Base-by-base conservation (phyloP, 2,113 vertebrate species). In the Bujurquina vittata region DNA sequence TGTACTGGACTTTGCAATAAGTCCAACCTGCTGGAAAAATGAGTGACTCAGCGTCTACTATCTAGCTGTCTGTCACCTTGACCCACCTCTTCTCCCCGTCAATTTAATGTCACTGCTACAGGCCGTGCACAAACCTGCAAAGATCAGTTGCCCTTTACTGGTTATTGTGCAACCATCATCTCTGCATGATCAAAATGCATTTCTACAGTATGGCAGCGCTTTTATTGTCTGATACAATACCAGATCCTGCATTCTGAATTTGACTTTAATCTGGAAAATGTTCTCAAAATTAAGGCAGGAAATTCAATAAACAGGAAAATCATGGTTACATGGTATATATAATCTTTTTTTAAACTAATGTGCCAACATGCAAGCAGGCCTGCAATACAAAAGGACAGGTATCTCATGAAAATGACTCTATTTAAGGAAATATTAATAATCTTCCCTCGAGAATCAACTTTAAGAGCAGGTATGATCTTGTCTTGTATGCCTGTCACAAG, bases 51-150 rank as follows among this genome's bases (percentile, higher is more conserved):
- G 40, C 77, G 69, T 7, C 8, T 62, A 63, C 18, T 26, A 52
- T 88, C 76, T 86, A n/a, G 37, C 58, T 56, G 59, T 56, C 82
- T 3, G 5, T 87, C 72, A 58, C 6, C 46, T 37, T 15, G 33
- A 77, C 57, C 56, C 10, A 59, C 81, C 22, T 76, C 29, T 43
- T 62, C 60, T 14, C 14, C 43, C 65, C 74, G 69, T 88, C 37
- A 23, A 65, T 92, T 93, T 93, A 92, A 84, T 88, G 87, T 63
- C 23, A n/a, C 55, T 78, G 85, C 80, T 84, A 56, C 77, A 79
- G 75, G 76, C 69, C 57, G 10, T 77, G 18, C 59, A 72, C 63
- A 75, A 81, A 31, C 62, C 46, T 69, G 54, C 72, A 35, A 77
- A 72, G 83, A 83, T 85, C 81, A 91, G 9, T 18, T n/a, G 33